A percentile compares a stretch with the other conserved stretches of the same genome.
These are phyloP conservation scores for Bergia puertoricense DNA, from an alignment of 92 coral and sea anemone species.

Conservation along the genomic window DNA sequence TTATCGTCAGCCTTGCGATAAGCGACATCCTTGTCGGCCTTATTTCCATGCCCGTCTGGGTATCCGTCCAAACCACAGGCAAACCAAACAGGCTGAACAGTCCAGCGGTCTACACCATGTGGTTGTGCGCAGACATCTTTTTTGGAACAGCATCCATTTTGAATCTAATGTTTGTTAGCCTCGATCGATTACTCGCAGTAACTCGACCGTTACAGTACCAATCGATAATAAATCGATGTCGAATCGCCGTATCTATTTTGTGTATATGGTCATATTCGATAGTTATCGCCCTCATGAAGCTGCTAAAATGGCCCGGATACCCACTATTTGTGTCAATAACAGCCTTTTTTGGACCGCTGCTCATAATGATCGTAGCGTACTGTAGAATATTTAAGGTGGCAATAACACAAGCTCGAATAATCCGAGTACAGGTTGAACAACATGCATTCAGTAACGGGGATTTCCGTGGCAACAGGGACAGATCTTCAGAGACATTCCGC, in stretches of 20 bases:
- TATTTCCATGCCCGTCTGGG: slow-evolving; percentile 70
- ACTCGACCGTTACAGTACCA: slow-evolving; percentile 68
- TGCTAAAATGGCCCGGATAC: slow-evolving; percentile 53
- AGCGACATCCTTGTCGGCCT: slow-evolving; percentile 73
- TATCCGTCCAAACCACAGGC: slow-evolving; percentile 60
- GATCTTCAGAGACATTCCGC: slow-evolving; percentile 52
- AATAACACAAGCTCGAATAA: slow-evolving; percentile 66
- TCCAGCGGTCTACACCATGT: slow-evolving; percentile 60
- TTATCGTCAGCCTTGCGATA: slow-evolving; percentile 70
- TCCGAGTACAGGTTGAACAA: slow-evolving; percentile 58
- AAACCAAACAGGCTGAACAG: slow-evolving; percentile 44
- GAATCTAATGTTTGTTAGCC: slow-evolving; percentile 73
- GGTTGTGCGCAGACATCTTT: slow-evolving; percentile 65
- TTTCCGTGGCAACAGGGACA: slow-evolving; percentile 40
- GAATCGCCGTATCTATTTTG: slow-evolving; percentile 59
- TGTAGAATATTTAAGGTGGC: slow-evolving; percentile 76
- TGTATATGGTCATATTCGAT: slow-evolving; percentile 72
- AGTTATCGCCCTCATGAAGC: slow-evolving; percentile 51
- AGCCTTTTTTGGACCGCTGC: slow-evolving; percentile 66
- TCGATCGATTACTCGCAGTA: slow-evolving; percentile 84
- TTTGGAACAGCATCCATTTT: slow-evolving; percentile 72
- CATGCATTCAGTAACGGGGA: slow-evolving; percentile 39
- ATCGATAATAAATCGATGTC: slow-evolving; percentile 54
- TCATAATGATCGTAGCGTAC: slow-evolving; percentile 68
- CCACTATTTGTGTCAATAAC: slow-evolving; percentile 63